Base-by-base conservation (phyloP, 2,113 vertebrate genomes). In the Phrynocephalus versicolor region DNA sequence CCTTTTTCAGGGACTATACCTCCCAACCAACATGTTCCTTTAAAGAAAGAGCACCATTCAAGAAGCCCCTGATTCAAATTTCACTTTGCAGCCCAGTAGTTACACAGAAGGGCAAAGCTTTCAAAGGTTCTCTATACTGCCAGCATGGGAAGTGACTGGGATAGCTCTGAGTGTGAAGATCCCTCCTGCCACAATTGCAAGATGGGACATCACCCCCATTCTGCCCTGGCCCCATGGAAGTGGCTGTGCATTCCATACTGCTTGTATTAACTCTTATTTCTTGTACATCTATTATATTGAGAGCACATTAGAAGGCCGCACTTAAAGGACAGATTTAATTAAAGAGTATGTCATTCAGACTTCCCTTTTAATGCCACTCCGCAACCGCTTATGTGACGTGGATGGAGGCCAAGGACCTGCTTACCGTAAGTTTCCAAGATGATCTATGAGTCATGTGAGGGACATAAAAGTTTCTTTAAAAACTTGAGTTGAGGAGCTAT, bases 201-300 rank as follows among this genome's bases (percentile, higher is more conserved):
- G 45, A 51, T 51, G 45, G 45, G 45, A 51, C 45, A 10, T 10
- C 45, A 10, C 45, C 45, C 45, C 45, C 45, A 51, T 51, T 51
- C 45, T 51, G 45, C 45, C n/a, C n/a, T n/a, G n/a, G 10, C 5
- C 45, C 45, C 5, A 51, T 62, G 64, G 35, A 64, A 79, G 78
- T 35, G 35, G 25, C 30, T 41, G 21, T 30, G 35, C 25, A 6
- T 79, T 79, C 65, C 39, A 60, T 62, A 19, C 57, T 19, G 21
- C 14, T 80, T n/a, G 45, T 69, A 51, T 41, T 69, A 55, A 81
- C 65, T 51, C 33, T n/a, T 9, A 58, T 33, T 35, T 60, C 1
- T 0, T 25, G 55, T 64, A 51, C 27, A 12, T 70, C 41, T 75
- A 70, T 1, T 0, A 37, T 18, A 0, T 0, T 6, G 35, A 33